These are phyloP conservation scores for Drosophila picticornis DNA, from an alignment of 2,888 invertebrate species.

Conservation along the genomic window DNA sequence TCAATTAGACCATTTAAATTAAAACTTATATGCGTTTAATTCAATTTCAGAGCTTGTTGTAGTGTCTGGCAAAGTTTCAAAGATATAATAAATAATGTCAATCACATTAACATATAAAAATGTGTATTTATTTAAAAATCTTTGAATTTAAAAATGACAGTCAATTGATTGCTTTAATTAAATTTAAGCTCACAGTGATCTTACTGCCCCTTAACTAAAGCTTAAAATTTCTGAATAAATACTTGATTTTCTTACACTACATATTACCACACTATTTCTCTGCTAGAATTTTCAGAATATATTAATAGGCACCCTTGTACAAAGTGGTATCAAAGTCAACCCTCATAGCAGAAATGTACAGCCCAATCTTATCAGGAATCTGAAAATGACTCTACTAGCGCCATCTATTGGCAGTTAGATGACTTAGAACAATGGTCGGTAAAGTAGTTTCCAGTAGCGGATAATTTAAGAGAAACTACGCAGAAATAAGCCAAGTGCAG, in stretches of 20 bases:
- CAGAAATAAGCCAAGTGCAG: slow-evolving; percentile 35
- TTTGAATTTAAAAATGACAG: background rate
- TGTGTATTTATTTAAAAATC: background rate
- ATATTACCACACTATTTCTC: background rate
- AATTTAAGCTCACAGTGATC: background rate
- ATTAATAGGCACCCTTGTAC: background rate
- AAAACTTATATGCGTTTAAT: background rate
- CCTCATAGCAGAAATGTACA: background rate
- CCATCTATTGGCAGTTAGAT: slow-evolving; percentile 66
- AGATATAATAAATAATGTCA: background rate
- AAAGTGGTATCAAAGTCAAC: slow-evolving; percentile 13
- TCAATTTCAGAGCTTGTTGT: background rate
- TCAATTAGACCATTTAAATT: no score
- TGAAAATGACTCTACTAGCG: slow-evolving; percentile 39
- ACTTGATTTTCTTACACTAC: no score
- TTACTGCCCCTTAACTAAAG: background rate
- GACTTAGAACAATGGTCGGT: slow-evolving; percentile 55
- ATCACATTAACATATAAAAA: background rate
- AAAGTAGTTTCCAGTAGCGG: slow-evolving; percentile 66
- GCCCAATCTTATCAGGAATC: slow-evolving; percentile 12
- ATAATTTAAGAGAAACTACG: slow-evolving; percentile 74
- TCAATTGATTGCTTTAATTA: background rate
- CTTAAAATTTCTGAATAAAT: background rate
- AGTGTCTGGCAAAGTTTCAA: background rate
- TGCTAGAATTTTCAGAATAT: slow-evolving; percentile 1